Conservation (phyloP, 92 coral and sea anemone species). For the Porites divaricata region DNA sequence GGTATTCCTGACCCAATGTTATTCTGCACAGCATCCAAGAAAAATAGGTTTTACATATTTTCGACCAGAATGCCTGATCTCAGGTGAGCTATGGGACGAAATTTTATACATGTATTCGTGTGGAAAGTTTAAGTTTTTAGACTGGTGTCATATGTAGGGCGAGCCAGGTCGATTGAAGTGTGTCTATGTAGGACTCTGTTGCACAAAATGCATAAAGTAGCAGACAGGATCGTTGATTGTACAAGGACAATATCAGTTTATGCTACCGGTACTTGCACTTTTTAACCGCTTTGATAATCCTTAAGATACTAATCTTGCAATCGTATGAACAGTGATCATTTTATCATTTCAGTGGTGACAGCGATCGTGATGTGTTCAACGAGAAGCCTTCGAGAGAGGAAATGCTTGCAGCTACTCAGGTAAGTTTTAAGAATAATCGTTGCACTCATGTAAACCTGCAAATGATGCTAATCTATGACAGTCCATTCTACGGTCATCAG, state of each 20-base stretch:
- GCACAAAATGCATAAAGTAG: too few relatives aligned
- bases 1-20: slow-evolving; percentile 86
- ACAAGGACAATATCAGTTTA: too few relatives aligned
- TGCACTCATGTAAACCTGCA: too few relatives aligned
- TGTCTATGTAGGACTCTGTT: too few relatives aligned
- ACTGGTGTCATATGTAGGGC: not conserved
- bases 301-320: not conserved
- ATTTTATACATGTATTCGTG: too few relatives aligned
- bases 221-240: too few relatives aligned
- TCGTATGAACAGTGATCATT: not conserved
- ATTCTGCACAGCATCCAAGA: slow-evolving; percentile 93
- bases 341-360: slow-evolving; percentile 73
- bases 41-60: slow-evolving; percentile 93
- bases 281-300: not conserved
- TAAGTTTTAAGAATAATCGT: slow-evolving; percentile 7
- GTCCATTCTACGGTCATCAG: too few relatives aligned
- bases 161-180: too few relatives aligned
- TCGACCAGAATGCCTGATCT: slow-evolving; percentile 94
- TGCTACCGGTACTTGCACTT: not conserved
- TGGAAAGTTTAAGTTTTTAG: not conserved
- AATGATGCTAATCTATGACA: too few relatives aligned
- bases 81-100: slow-evolving; percentile 53
- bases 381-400: slow-evolving; percentile 99
- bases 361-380: slow-evolving; percentile 95
- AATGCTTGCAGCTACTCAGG: slow-evolving; percentile 95